These are phyloP conservation scores for Alosa sapidissima DNA, from an alignment of 2,797 vertebrate genomes.

Conservation along the genomic window DNA sequence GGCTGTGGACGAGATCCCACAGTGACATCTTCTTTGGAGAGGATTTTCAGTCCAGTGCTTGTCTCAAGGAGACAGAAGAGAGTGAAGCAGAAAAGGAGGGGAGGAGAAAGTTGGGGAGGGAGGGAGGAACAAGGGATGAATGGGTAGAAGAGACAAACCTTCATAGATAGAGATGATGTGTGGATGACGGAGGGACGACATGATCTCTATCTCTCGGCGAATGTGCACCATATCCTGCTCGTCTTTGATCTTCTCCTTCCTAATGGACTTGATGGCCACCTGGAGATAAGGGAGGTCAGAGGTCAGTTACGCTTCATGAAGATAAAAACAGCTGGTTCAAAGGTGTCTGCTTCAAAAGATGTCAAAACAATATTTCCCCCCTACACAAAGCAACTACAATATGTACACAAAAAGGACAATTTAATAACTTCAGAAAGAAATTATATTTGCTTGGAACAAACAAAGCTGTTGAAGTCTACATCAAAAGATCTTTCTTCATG, in stretches of 20 bases:
- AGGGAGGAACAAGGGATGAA: background rate
- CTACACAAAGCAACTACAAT: background rate
- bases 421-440: background rate
- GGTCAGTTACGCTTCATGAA: background rate
- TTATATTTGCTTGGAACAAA: background rate
- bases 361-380: background rate
- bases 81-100: background rate
- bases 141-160: constrained; percentile 73
- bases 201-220: constrained; percentile 89
- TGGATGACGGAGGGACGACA: constrained; percentile 88
- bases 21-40: constrained; percentile 62
- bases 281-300: constrained; percentile 45
- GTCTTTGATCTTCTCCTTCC: constrained; percentile 92
- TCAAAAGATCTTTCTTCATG: background rate
- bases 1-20: constrained; percentile 58
- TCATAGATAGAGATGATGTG: constrained; percentile 92
- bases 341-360: background rate
- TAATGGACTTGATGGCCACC: constrained; percentile 91
- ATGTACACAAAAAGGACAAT: background rate
- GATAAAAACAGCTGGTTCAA: background rate
- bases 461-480: background rate
- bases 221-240: constrained; percentile 87
- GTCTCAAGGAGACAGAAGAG: background rate
- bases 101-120: background rate
- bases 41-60: background rate